Evolutionary conservation across 2,113 vertebrate species (phyloP).

Genomic region (Gymnogyps californianus): DNA sequence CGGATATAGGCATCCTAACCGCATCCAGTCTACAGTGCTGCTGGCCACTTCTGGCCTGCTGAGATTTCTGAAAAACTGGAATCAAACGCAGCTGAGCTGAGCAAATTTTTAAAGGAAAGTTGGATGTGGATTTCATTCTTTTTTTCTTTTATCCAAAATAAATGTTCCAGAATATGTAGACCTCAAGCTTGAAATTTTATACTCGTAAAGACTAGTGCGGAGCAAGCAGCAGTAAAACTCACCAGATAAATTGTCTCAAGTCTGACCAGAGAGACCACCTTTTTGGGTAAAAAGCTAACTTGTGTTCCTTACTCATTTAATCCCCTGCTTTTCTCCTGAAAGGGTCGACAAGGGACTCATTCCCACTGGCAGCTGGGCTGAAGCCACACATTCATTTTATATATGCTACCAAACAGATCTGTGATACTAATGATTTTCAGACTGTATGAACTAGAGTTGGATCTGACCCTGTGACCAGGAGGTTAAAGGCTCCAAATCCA

Average conservation of each 20-base stretch:
- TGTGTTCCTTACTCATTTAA: neutral
- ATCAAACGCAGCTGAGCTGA: neutral
- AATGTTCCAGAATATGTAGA: neutral
- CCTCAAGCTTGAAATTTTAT: neutral
- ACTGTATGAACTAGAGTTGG: neutral
- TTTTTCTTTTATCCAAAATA: neutral
- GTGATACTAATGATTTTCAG: neutral
- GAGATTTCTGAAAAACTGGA: neutral
- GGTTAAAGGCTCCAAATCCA: conserved; percentile 54
- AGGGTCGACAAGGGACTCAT: neutral
- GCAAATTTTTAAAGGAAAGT: neutral
- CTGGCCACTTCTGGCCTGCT: neutral
- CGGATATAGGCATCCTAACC: neutral
- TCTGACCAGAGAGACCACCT: neutral
- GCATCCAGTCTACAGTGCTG: neutral
- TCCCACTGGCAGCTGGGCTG: neutral
- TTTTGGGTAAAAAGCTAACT: neutral
- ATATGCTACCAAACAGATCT: neutral
- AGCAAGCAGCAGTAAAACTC: neutral
- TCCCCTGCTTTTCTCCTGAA: neutral
- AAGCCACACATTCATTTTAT: neutral
- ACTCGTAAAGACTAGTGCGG: neutral
- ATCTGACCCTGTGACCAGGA: neutral
- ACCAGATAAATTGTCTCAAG: neutral
- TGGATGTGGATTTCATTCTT: neutral